A percentile compares a stretch with the other conserved stretches of the same genome.
phyloP scores from a whole-genome alignment of 2,797 vertebrate genomes.

The Coccyzus lansbergi region DNA sequence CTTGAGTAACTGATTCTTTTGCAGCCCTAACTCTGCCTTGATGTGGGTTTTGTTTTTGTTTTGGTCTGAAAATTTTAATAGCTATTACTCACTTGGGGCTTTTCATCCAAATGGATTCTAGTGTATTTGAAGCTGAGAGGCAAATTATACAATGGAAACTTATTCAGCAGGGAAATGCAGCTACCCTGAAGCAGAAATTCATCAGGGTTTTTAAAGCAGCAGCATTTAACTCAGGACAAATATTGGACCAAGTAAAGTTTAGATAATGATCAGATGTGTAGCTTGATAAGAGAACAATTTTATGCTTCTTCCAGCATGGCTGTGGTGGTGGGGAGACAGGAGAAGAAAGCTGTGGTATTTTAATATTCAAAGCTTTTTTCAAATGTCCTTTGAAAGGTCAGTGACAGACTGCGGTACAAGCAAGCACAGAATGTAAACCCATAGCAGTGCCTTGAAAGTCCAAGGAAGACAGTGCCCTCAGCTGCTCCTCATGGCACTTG shows the following conservation, averaged over 20 bases:
- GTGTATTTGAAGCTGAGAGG: not conserved
- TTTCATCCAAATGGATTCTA: slow-evolving; percentile 1
- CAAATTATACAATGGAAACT: not conserved
- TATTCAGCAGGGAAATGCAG: not conserved
- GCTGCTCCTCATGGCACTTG: no score
- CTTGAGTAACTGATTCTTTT: not conserved
- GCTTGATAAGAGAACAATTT: not conserved
- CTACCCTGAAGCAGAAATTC: not conserved
- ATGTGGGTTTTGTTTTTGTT: slow-evolving; percentile 44
- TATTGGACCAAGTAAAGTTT: not conserved
- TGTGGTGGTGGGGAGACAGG: not conserved
- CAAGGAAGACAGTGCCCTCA: no score
- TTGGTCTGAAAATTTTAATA: slow-evolving; percentile 56
- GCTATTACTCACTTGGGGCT: slow-evolving; percentile 17
- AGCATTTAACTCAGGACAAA: not conserved
- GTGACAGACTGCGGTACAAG: not conserved
- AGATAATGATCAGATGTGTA: not conserved
- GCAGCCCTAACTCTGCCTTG: not conserved
- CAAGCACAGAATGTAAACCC: not conserved
- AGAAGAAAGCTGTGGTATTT: not conserved
- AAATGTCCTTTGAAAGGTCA: not conserved
- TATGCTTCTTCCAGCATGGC: not conserved
- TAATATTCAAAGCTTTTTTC: not conserved
- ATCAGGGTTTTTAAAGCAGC: not conserved
- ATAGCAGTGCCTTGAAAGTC: not conserved